Evolutionary conservation across 2,888 invertebrate species (phyloP), one percentile per base, ranked within the genome.

Genomic region (Drosophila quasianomalipes): DNA sequence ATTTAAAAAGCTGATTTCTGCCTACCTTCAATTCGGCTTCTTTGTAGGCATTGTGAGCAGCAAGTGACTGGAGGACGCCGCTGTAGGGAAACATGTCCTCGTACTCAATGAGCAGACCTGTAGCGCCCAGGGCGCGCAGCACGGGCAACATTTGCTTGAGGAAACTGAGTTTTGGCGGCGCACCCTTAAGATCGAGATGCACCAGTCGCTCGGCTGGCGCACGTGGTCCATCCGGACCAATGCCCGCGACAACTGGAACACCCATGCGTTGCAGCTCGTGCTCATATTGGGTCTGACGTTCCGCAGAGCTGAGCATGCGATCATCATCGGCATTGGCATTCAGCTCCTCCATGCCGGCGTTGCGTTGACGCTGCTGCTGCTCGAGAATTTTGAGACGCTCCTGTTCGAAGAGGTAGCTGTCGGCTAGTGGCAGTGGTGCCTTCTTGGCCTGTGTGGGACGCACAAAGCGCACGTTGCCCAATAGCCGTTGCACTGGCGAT

Each of bases 1-100:
- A 12, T 47, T 57, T 2, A 26, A 51, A 28, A 10, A 26, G 19
- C 3, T 6, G 12, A 19, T 14, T 41, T 41, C 10, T 1, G 22
- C n/a, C 5, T 61, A 93, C 93, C 86, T 90, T 92, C 16, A 93
- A 76, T 65, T 93, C 93, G 14, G 88, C 92, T 39, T 86, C 79
- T 64, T 90, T 92, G 79, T 93, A 93, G 14, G 96, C 95, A 93
- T 94, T 96, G 85, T 93, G 94, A 0, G 94, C 96, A 66, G 94
- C 93, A 70, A 94, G 94, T 74, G 92, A 93, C 87, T 94, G 94
- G 44, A 97, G 92, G 2, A 92, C 87, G 1, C 95, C 96, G 57
- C 93, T 93, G 93, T 95, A 97, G 0, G 97, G 97, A 93, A 97
- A 97, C 96, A 96, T 97, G 89, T 97, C 97, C 93, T 97, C 97